phyloP scores from a whole-genome alignment of 1,140 invertebrate genomes.

The Brachionus asplanchnoidis region DNA sequence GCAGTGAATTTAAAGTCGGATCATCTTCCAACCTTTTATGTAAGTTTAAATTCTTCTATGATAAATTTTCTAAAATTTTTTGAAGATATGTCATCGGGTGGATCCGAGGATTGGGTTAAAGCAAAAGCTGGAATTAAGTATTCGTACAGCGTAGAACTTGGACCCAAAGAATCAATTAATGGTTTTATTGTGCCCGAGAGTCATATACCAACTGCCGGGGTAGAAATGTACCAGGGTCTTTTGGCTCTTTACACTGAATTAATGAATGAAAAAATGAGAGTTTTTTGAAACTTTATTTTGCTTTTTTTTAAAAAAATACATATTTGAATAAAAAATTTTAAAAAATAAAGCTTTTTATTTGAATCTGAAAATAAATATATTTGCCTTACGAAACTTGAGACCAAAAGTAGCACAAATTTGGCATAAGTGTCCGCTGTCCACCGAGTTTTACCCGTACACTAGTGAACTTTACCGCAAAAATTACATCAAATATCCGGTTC shows the following conservation, averaged over 20 bases:
- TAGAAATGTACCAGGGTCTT: conserved; percentile 33
- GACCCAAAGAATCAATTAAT: conserved; percentile 13
- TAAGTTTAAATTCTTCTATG: neutral
- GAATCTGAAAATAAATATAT: neutral
- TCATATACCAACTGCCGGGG: conserved; percentile 10
- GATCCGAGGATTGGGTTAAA: conserved; percentile 46
- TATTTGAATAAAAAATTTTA: conserved; percentile 2
- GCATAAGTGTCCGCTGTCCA: neutral
- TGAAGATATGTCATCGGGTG: conserved; percentile 42
- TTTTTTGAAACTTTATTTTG: neutral
- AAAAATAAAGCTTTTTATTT: neutral
- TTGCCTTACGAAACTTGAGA: neutral
- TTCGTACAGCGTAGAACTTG: conserved; percentile 45
- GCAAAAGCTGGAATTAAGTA: conserved; percentile 44
- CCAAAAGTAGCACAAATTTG: neutral
- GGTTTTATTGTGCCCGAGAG: conserved; percentile 31
- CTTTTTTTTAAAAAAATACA: neutral
- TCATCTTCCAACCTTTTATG: conserved; percentile 14
- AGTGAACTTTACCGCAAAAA: conserved; percentile 29
- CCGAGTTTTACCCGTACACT: conserved; percentile 33
- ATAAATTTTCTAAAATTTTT: neutral
- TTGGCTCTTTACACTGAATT: conserved; percentile 14
- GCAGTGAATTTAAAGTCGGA: neutral
- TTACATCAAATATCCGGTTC: conserved; percentile 14
- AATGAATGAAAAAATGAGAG: neutral